phyloP scores from a whole-genome alignment of 2,113 vertebrate species.

The Opisthocomus hoazin region DNA sequence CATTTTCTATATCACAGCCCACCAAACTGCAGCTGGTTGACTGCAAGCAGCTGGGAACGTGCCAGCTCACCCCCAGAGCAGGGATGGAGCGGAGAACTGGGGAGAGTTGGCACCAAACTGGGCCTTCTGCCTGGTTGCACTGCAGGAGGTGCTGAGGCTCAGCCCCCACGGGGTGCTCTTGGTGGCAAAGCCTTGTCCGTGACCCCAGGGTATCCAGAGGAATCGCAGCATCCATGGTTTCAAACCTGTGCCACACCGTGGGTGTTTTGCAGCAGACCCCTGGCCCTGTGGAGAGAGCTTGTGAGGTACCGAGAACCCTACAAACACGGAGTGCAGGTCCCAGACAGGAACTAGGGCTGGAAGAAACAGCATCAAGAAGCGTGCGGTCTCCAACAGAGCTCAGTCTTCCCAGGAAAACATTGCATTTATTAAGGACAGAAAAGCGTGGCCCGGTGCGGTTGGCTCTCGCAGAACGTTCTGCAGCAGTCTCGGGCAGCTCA shows the following conservation, averaged over 20 bases:
- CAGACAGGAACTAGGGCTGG: not conserved
- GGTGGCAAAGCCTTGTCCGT: not conserved
- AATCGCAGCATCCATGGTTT: not conserved
- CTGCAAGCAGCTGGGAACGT: not conserved
- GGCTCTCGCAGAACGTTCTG: not conserved
- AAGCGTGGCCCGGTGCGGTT: not conserved
- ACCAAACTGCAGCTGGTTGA: not conserved
- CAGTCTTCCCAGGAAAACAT: not conserved
- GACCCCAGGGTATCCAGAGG: not conserved
- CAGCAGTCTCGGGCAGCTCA: not conserved
- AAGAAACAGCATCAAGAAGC: not conserved
- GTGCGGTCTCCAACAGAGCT: not conserved
- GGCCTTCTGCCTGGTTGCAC: not conserved
- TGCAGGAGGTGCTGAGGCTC: not conserved
- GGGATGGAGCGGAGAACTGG: not conserved
- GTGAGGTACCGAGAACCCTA: not conserved
- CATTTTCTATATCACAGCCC: not conserved
- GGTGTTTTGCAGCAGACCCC: not conserved
- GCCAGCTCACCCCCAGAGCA: not conserved
- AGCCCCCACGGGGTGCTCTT: not conserved
- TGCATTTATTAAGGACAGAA: not conserved
- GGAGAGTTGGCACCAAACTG: not conserved
- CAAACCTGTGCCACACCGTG: accelerated
- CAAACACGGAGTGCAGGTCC: not conserved
- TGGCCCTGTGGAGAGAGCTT: not conserved